Evolutionary conservation across 1,140 invertebrate genomes (phyloP), one percentile per base, ranked within the genome.

Genomic region (Helicorthomorpha holstii): DNA sequence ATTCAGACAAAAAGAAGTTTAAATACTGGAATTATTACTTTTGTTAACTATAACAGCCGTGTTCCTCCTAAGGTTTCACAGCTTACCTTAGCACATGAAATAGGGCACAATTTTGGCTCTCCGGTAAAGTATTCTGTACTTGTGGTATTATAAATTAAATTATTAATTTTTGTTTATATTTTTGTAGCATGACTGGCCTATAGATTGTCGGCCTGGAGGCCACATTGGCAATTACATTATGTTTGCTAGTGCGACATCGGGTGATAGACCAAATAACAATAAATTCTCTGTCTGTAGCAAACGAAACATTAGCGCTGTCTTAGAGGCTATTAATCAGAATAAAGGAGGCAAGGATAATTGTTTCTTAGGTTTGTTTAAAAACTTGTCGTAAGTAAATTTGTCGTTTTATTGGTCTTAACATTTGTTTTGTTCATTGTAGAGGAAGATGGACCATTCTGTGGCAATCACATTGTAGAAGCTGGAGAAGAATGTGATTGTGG

Each of bases 401-500:
- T n/a, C 38, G 19, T 12, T 41, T 12, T 12, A 41, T 12, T 41
- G 38, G 38, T 19, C 12, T 12, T 19, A 19, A 41, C 19, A 41
- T 12, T 41, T 41, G 38, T 12, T 41, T 19, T 41, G 12, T 41
- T 12, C 38, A 54, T 66, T 60, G 69, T 73, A 72, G 85, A 81
- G 25, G 87, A 83, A 50, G 83, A 81, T 53, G 91, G 88, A 53
- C 88, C 94, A 24, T 98, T 98, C 75, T 99, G 95, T 71, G 95
- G 95, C 16, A 99, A 99, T 67, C 94, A 95, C 71, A 96, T 98
- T 61, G 90, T 95, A 0, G 95, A 99, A 68, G 82, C 81, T 27
- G 91, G 87, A 14, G 95, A 99, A 68, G 86, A 98, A 69, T 99
- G 95, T 64, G 95, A 99, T 68, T 99, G 95, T 66, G 95, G 95